A percentile compares a stretch with the other conserved stretches of the same genome.
Evolutionary conservation across 2,888 invertebrate genomes (phyloP).

Genomic region (Pachymerium ferrugineum): DNA sequence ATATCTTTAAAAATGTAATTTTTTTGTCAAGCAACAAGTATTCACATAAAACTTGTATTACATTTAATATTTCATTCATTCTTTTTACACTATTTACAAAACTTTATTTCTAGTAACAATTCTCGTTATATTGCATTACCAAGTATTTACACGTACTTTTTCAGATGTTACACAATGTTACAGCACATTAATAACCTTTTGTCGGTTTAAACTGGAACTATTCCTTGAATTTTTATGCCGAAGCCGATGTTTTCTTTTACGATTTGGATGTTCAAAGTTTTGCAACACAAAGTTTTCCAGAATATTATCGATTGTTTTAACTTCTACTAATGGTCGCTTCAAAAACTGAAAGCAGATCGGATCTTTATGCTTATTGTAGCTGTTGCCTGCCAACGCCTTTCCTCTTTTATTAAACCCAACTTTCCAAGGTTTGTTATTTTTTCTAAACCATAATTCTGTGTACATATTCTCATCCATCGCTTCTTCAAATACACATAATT

Average conservation of each 20-base stretch:
- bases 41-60: too few relatives aligned
- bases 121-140: too few relatives aligned
- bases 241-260: background rate
- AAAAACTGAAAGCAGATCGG: constrained; percentile 23
- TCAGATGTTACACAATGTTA: too few relatives aligned
- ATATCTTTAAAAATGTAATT: too few relatives aligned
- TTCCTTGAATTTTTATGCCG: background rate
- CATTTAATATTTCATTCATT: too few relatives aligned
- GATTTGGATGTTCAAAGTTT: background rate
- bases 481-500: constrained; percentile 23
- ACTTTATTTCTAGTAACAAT: too few relatives aligned
- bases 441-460: constrained; percentile 18
- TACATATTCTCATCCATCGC: constrained; percentile 14
- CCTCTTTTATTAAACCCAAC: constrained; percentile 38
- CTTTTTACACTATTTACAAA: too few relatives aligned
- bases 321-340: constrained; percentile 4
- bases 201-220: background rate
- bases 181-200: too few relatives aligned
- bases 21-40: too few relatives aligned
- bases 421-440: constrained; percentile 33
- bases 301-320: background rate
- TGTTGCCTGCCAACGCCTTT: constrained; percentile 35
- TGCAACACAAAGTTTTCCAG: constrained; percentile 1
- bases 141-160: too few relatives aligned
- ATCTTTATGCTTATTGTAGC: constrained; percentile 27